phyloP scores from a whole-genome alignment of 2,113 vertebrate genomes.

The Apteryx owenii region DNA sequence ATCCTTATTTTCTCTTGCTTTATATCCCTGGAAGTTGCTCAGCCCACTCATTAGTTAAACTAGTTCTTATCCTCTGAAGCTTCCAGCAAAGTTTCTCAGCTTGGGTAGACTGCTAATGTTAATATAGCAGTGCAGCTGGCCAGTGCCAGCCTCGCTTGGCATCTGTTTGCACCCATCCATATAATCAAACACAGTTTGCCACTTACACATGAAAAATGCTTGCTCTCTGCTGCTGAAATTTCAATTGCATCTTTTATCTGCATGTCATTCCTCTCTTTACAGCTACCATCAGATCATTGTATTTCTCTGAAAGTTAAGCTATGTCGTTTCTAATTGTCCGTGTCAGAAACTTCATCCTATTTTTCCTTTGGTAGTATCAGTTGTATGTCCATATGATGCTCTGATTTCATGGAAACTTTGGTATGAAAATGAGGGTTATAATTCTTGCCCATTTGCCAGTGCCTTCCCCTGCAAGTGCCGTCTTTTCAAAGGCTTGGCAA shows the following conservation, averaged over 20 bases:
- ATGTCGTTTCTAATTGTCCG: not conserved
- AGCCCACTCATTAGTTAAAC: not conserved
- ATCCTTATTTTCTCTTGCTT: not conserved
- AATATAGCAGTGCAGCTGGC: not conserved
- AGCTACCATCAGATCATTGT: not conserved
- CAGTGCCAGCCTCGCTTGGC: not conserved
- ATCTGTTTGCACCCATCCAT: not conserved
- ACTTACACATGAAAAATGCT: not conserved
- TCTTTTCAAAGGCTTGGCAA: not conserved
- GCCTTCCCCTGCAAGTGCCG: not conserved
- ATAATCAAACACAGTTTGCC: not conserved
- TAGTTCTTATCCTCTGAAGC: not conserved
- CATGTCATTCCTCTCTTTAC: not conserved
- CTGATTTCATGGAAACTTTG: not conserved
- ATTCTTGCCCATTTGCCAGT: not conserved
- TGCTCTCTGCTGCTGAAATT: not conserved
- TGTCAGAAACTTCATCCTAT: rapidly evolving
- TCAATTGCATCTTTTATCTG: not conserved
- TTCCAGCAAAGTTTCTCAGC: not conserved
- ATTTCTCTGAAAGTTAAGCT: not conserved
- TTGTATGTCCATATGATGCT: not conserved
- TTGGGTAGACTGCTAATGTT: not conserved
- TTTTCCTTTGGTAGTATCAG: not conserved
- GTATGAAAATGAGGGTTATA: not conserved
- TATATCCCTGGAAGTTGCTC: not conserved